phyloP scores from a whole-genome alignment of 1,140 invertebrate genomes.

The Arctopsyche grandis region DNA sequence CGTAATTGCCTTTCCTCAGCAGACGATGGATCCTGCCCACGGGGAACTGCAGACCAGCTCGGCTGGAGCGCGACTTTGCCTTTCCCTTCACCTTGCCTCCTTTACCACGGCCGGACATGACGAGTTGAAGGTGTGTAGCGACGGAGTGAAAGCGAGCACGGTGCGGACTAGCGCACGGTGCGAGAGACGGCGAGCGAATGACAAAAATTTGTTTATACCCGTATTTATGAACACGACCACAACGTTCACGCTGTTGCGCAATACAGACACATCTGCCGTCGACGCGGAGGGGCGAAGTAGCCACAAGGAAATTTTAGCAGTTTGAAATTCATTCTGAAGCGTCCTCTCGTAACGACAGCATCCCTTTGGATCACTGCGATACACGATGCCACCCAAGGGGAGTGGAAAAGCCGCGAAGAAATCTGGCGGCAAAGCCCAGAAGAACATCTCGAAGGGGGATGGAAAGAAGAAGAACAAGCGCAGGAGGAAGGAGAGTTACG shows the following conservation, averaged over 20 bases:
- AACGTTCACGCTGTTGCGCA: background rate
- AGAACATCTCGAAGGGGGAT: slow-evolving; percentile 67
- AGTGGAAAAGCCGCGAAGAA: slow-evolving; percentile 65
- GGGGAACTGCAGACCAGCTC: slow-evolving; percentile 77
- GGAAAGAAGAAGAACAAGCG: slow-evolving; percentile 69
- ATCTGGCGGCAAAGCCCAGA: slow-evolving; percentile 67
- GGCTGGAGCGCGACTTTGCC: slow-evolving; percentile 70
- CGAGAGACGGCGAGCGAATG: background rate
- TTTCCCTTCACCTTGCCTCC: slow-evolving; percentile 73
- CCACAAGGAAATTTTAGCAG: background rate
- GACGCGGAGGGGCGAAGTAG: too few species aligned
- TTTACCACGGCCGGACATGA: slow-evolving; percentile 71
- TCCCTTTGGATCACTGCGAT: background rate
- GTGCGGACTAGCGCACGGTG: background rate
- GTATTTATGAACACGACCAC: background rate
- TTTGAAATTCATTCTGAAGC: background rate
- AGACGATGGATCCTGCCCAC: slow-evolving; percentile 77
- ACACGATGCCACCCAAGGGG: slow-evolving; percentile 60
- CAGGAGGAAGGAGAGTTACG: slow-evolving; percentile 74
- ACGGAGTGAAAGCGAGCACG: too few species aligned
- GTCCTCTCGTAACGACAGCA: too few species aligned
- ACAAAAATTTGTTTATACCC: background rate
- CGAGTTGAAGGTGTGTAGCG: background rate
- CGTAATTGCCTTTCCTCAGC: slow-evolving; percentile 77
- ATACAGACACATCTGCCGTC: background rate